Conservation (phyloP, 2,888 invertebrate species). For the Drosophila dives region DNA sequence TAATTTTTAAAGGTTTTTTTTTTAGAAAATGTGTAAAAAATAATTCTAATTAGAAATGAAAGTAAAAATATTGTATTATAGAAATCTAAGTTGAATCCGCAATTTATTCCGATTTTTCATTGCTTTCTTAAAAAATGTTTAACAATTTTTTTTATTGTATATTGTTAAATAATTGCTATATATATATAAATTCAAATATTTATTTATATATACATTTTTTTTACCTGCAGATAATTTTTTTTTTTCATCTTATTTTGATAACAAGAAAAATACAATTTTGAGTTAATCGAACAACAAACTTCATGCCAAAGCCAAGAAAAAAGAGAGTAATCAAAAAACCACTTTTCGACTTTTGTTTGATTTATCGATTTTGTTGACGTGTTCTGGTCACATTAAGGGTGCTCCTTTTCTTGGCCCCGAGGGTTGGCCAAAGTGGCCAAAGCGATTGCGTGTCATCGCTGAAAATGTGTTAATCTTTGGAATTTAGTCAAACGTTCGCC, state of each 20-base stretch:
- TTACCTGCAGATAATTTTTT: neutral
- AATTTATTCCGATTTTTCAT: neutral
- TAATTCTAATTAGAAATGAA: neutral
- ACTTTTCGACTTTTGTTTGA: neutral
- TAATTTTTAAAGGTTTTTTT: too few species aligned
- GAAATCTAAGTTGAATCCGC: too few species aligned
- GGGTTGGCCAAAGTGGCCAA: constrained; percentile 18
- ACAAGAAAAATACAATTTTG: neutral
- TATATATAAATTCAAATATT: too few species aligned
- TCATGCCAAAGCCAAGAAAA: neutral
- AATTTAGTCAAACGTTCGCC: constrained; percentile 75
- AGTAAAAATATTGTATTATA: neutral
- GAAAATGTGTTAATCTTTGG: constrained; percentile 74
- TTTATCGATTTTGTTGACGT: constrained; percentile 61
- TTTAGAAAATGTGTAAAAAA: too few species aligned
- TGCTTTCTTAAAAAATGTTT: too few species aligned
- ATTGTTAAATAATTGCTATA: too few species aligned
- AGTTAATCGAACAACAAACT: neutral
- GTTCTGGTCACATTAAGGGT: constrained; percentile 59
- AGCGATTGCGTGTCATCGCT: constrained; percentile 70
- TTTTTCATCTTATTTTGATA: neutral
- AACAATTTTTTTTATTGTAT: too few species aligned
- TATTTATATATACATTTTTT: neutral
- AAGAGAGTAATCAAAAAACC: constrained; percentile 14
- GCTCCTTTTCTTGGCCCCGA: constrained; percentile 6